A percentile compares a stretch with the other conserved stretches of the same genome.
These are phyloP conservation scores for Gila robusta DNA, from an alignment of 2,797 vertebrate genomes.

Conservation along the genomic window DNA sequence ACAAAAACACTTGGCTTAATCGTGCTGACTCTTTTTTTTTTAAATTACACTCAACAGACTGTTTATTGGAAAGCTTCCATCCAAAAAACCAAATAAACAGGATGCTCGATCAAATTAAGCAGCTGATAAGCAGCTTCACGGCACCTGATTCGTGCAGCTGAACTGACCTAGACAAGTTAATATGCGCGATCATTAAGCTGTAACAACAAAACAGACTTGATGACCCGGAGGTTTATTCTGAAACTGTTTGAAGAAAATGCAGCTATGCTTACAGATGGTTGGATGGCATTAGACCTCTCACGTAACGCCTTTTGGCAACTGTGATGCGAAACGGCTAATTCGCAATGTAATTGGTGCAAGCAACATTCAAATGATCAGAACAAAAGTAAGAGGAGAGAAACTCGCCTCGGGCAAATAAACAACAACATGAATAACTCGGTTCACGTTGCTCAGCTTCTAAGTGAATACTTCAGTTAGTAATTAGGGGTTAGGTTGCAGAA, in stretches of 20 bases:
- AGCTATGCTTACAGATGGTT: constrained; percentile 20
- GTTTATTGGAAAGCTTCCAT: constrained; percentile 17
- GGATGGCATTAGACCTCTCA: constrained; percentile 18
- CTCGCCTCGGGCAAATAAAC: constrained; percentile 14
- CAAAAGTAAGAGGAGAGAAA: constrained; percentile 6
- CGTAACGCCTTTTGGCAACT: constrained; percentile 1
- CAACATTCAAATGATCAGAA: constrained; percentile 18
- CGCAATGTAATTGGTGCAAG: not conserved
- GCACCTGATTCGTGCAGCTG: not conserved
- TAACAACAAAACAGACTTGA: not conserved
- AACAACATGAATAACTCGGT: not conserved
- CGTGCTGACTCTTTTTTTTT: not conserved
- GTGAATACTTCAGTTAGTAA: constrained; percentile 38
- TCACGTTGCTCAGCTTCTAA: not conserved
- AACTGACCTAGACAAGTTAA: constrained; percentile 5
- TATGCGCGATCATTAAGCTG: not conserved
- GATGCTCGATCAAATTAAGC: not conserved
- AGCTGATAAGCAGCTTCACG: not conserved
- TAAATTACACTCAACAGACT: not conserved
- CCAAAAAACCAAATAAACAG: not conserved
- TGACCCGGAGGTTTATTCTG: not conserved
- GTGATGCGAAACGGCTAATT: constrained; percentile 10
- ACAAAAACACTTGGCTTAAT: not conserved
- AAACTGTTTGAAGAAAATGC: constrained; percentile 19
- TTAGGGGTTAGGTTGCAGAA: constrained; percentile 9